A percentile compares a stretch with the other conserved stretches of the same genome.
phyloP scores from a whole-genome alignment of 2,888 invertebrate genomes.

The Palloptera scutellata region DNA sequence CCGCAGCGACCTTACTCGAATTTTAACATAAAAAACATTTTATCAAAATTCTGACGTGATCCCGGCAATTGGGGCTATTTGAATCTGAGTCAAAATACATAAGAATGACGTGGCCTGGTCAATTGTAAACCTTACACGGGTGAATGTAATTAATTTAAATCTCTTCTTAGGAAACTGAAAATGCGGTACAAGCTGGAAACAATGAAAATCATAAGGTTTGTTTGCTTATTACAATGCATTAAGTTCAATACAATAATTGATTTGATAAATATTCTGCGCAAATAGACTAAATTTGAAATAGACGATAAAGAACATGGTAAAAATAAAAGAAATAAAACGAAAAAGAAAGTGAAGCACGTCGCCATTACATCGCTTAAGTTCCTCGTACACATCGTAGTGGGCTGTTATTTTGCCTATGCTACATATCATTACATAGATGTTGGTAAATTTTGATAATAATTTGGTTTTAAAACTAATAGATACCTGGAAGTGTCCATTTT shows the following conservation, averaged over 20 bases:
- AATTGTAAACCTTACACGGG: no score
- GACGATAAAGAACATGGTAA: constrained; percentile 28
- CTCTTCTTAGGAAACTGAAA: constrained; percentile 29
- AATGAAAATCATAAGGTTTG: constrained; percentile 38
- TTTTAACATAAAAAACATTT: no score
- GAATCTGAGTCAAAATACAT: no score
- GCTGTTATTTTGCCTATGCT: constrained; percentile 59
- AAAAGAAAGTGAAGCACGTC: constrained; percentile 26
- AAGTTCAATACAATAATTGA: neutral
- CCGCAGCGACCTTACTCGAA: no score
- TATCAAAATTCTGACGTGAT: no score
- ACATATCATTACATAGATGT: constrained; percentile 54
- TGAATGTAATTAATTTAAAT: no score
- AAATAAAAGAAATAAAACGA: constrained; percentile 19
- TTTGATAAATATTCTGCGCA: constrained; percentile 6
- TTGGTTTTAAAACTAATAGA: neutral
- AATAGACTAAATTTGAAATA: constrained; percentile 45
- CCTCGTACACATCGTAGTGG: constrained; percentile 50
- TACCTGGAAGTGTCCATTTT: neutral
- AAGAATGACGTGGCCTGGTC: no score
- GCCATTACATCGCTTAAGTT: constrained; percentile 38
- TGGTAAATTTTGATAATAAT: constrained; percentile 45
- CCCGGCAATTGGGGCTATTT: no score
- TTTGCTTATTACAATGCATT: neutral
- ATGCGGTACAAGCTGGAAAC: constrained; percentile 12